These are phyloP conservation scores for Ips nitidus DNA, from an alignment of 1,140 invertebrate genomes.

Conservation along the genomic window DNA sequence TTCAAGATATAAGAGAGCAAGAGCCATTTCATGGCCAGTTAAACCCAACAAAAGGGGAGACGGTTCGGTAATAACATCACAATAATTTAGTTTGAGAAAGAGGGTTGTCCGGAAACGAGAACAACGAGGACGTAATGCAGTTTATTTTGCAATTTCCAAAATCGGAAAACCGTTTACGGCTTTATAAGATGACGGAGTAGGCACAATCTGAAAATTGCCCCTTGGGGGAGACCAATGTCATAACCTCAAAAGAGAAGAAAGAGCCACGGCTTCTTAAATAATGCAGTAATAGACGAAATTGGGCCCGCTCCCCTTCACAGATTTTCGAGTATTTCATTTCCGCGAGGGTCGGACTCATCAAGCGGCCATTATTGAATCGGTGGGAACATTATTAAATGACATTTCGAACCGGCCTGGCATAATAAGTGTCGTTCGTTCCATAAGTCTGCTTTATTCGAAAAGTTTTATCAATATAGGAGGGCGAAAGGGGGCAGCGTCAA, in stretches of 20 bases:
- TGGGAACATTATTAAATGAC: slow-evolving; percentile 26
- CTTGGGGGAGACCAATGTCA: no score
- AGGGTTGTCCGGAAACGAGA: slow-evolving; percentile 9
- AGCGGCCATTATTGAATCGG: background rate
- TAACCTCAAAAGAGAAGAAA: no score
- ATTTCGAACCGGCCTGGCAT: slow-evolving; percentile 13
- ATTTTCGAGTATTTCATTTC: no score
- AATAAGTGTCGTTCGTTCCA: slow-evolving; percentile 22
- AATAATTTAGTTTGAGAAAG: slow-evolving; percentile 28
- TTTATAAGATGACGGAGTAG: background rate
- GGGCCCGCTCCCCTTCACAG: no score
- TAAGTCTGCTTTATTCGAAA: slow-evolving; percentile 36
- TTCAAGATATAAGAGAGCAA: slow-evolving; percentile 8
- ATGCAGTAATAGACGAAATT: no score
- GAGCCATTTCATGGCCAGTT: slow-evolving; percentile 29
- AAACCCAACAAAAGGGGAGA: slow-evolving; percentile 14
- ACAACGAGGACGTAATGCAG: slow-evolving; percentile 17
- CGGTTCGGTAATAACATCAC: slow-evolving; percentile 25
- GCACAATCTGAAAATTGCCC: no score
- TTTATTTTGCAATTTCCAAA: slow-evolving; percentile 25
- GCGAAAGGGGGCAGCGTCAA: slow-evolving; percentile 24
- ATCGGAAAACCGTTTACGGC: slow-evolving; percentile 19
- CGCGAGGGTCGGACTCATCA: no score
- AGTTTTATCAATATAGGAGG: slow-evolving; percentile 35
- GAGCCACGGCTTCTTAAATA: no score